Evolutionary conservation across 2,888 invertebrate species (phyloP), one percentile per base, ranked within the genome.

Genomic region (Pandemis heparana): DNA sequence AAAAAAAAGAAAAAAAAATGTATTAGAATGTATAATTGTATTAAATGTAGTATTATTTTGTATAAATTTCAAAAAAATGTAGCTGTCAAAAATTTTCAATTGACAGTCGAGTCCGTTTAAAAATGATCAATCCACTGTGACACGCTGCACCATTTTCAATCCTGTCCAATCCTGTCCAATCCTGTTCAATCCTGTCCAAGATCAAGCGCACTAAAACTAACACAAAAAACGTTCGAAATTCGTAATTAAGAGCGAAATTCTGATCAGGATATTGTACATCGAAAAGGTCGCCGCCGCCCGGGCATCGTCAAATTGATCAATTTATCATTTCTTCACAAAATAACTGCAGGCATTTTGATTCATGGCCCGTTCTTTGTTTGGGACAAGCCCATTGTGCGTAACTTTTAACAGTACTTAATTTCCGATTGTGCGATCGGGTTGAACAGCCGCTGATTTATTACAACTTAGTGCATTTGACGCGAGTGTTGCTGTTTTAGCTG

Each of bases 301-400:
- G 18, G 53, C 18, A 10, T 5, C 56, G 5, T 10, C 18, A 12
- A 23, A 56, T 56, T 56, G 56, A 56, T 56, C 56, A 56, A 56
- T 56, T 56, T 56, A 56, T 56, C 56, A 56, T 56, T 56, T 23
- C 56, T 56, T 56, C 23, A 56, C 56, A 56, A 56, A 56, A 56
- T 56, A 56, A 56, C 23, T 56, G 56, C 16, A 16, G 51, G 23
- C 23, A 23, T 12, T 23, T 23, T 56, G 56, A 23, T 23, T 56
- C 56, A 56, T 56, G 12, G 56, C 5, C 12, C 12, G 12, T 3
- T 56, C 53, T 53, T 56, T 56, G 56, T 56, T 56, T 23, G 23
- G 1, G 56, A 23, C 56, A 53, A 53, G 9, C 53, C 53, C 18
- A 18, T 53, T 56, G 56, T 56, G 23, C 12, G 56, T 18, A 56